phyloP scores from a whole-genome alignment of 2,888 invertebrate genomes.

The Agonopterix alstromeriana region DNA sequence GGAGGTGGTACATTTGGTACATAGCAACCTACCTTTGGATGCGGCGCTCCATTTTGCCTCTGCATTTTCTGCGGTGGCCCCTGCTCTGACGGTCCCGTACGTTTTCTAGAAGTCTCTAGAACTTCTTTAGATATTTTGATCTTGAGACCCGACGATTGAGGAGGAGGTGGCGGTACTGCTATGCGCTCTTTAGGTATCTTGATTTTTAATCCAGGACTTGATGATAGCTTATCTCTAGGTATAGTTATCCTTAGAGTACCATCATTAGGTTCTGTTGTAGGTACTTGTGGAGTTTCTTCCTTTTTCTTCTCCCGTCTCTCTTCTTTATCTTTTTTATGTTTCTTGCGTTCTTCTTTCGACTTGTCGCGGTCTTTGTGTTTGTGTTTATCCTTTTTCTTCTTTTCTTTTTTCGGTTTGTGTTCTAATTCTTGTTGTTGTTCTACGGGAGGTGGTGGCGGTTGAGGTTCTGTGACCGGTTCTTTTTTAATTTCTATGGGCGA shows the following conservation, averaged over 20 bases:
- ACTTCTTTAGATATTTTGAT: conserved; percentile 89
- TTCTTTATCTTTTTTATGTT: conserved; percentile 82
- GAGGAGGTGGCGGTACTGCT: conserved; percentile 71
- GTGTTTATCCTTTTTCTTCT: conserved; percentile 88
- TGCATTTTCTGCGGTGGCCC: conserved; percentile 50
- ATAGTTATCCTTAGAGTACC: conserved; percentile 60
- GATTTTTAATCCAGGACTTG: conserved; percentile 81
- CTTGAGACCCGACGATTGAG: conserved; percentile 76
- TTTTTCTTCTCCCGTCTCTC: conserved; percentile 43
- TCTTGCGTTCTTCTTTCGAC: conserved; percentile 82
- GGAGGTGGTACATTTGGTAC: conserved; percentile 35
- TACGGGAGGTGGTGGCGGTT: conserved; percentile 20
- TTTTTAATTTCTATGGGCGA: conserved; percentile 47
- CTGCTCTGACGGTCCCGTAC: conserved; percentile 33
- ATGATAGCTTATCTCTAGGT: conserved; percentile 55
- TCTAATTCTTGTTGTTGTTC: conserved; percentile 36
- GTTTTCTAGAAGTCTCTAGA: conserved; percentile 71
- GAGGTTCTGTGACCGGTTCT: conserved; percentile 37
- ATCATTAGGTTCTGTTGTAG: conserved; percentile 27
- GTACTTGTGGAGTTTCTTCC: conserved; percentile 33
- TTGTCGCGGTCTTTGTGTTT: conserved; percentile 88
- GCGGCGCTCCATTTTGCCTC: conserved; percentile 56
- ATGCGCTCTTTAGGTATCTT: conserved; percentile 88
- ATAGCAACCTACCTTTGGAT: conserved; percentile 66
- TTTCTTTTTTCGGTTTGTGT: conserved; percentile 76